Percentiles rank a stretch among this genome's conserved stretches.
These are phyloP conservation scores for Marronus borbonicus DNA, from an alignment of 2,888 invertebrate species.

Conservation along the genomic window DNA sequence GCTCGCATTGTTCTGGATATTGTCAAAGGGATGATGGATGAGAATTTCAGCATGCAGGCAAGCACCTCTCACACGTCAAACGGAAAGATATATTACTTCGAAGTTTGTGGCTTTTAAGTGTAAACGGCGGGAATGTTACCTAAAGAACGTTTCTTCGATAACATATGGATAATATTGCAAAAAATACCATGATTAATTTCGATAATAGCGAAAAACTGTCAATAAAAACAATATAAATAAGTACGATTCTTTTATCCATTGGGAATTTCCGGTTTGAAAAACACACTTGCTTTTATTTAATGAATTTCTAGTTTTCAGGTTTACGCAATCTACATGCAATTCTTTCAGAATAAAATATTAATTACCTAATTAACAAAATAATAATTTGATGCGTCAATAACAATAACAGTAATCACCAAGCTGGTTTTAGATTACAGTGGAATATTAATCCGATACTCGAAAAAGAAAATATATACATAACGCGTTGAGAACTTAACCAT, in stretches of 20 bases:
- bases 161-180: slow-evolving; percentile 3
- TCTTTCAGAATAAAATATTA: too few relatives aligned
- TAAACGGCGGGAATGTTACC: not conserved
- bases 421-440: not conserved
- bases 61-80: slow-evolving; percentile 5
- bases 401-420: too few relatives aligned
- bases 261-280: too few relatives aligned
- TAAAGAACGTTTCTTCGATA: not conserved
- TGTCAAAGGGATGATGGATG: slow-evolving; percentile 36
- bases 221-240: too few relatives aligned
- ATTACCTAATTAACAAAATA: too few relatives aligned
- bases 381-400: too few relatives aligned
- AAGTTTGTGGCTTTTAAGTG: slow-evolving; percentile 2
- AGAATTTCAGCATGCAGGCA: slow-evolving; percentile 15
- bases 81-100: slow-evolving; percentile 9
- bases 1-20: slow-evolving; percentile 9
- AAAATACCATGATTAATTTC: too few relatives aligned
- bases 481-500: slow-evolving; percentile 7
- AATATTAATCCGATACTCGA: not conserved
- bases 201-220: too few relatives aligned
- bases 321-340: too few relatives aligned
- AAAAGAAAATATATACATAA: slow-evolving; percentile 22
- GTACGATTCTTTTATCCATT: too few relatives aligned
- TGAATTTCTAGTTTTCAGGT: too few relatives aligned
- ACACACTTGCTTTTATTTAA: too few relatives aligned